Base-by-base conservation (phyloP, 2,113 vertebrate genomes). In the Scomber scombrus region DNA sequence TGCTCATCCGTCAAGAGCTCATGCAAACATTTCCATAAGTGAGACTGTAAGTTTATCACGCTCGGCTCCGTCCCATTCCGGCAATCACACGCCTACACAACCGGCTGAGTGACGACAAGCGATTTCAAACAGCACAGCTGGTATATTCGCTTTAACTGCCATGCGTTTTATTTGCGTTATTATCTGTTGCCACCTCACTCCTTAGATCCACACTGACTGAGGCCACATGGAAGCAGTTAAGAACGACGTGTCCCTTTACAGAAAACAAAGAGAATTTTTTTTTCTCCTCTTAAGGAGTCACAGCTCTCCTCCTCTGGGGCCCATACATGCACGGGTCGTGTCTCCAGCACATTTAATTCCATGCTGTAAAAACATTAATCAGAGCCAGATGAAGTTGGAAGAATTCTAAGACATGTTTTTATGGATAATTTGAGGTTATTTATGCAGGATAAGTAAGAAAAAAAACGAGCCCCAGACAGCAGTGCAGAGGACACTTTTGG, bases 361-460 rank as follows among this genome's bases (percentile, higher is more conserved):
- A 81, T 71, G 91, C 91, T 85, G 93, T 95, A 93, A 95, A 94
- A 94, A 84, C 90, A 92, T 93, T 94, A 93, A 94, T 95, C 92
- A 78, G 88, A 91, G 87, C 87, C 94, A 95, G 91, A 94, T 94
- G 93, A 95, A 91, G 91, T 90, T 89, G 92, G 92, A 86, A 89
- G 87, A 92, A 87, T 90, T 92, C 87, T 88, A 91, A 90, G 88
- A 83, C 88, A 88, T 67, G 78, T 84, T 94, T 95, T 95, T 92
- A 94, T 95, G 89, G 92, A 91, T 95, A 93, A 94, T 94, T 94
- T 94, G 91, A 93, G 88, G 93, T 93, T 93, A 93, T 94, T 95
- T 95, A 93, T 91, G 88, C 90, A 90, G 88, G 91, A 93, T 92
- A 88, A 93, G 91, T 90, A 86, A 86, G 86, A 85, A 91, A 88